Base-by-base conservation (phyloP, 2,888 invertebrate genomes). In the Chironomus riparius region DNA sequence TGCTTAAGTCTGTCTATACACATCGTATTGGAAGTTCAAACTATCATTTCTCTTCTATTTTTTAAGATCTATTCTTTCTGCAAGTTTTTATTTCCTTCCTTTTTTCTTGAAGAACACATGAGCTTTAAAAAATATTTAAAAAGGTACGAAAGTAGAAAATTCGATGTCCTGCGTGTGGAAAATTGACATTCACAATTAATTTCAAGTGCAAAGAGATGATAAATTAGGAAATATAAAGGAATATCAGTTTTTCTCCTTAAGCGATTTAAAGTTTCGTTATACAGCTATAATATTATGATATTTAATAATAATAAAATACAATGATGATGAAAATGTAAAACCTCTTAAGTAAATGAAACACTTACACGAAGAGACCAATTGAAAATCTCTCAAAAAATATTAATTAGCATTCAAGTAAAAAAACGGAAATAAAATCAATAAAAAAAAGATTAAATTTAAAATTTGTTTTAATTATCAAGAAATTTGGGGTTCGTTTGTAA, bases 331-430 rank as follows among this genome's bases (percentile, higher is more conserved):
- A n/a, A 47, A 70, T 70, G 70, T 70, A 13, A 70, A 71, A 71
- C 71, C 71, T 71, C 71, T 71, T 71, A 56, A 24, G 65, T 24
- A 65, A 65, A 21, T 21, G 15, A 56, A n/a, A 56, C 56, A 56
- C 56, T 65, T 28, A 24, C 22, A 71, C 50, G 56, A 71, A 48
- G 71, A 71, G 71, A 71, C 71, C 71, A 71, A 56, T 71, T 38
- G 10, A 38, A 28, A 38, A 38, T 38, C 50, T 71, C 71, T 71
- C 24, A 48, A 50, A 70, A 56, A 48, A 56, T 38, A 68, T 68
- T 65, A 65, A 28, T 15, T 68, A 68, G 68, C 68, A 68, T 68
- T 68, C 68, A 68, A 68, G 38, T 28, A 28, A 68, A 68, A 68
- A 18, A 68, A 38, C 13, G 47, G 47, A 38, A 68, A 38, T 21